Percentiles rank a stretch among this genome's conserved stretches.
These are phyloP conservation scores for Dendroctonus ponderosae DNA, from an alignment of 1,140 invertebrate genomes.

Conservation along the genomic window DNA sequence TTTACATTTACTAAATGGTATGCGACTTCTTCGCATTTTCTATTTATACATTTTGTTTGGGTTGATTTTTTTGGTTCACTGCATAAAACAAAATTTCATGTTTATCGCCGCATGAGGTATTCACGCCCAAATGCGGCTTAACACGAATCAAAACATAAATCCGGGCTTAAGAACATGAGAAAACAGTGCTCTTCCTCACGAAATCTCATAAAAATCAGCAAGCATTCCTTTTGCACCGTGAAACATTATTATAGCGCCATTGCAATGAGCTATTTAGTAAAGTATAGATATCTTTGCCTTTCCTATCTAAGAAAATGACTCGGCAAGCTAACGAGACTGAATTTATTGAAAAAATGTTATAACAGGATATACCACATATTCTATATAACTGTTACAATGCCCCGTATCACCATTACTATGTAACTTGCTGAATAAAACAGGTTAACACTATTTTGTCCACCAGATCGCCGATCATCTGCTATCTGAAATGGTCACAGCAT, in stretches of 20 bases:
- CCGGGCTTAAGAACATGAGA: conserved; percentile 6
- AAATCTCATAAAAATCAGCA: conserved; percentile 14
- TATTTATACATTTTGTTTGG: too few relatives aligned
- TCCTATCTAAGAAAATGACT: not conserved
- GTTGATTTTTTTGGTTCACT: too few relatives aligned
- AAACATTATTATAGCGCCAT: not conserved
- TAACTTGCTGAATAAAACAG: not conserved
- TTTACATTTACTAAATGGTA: too few relatives aligned
- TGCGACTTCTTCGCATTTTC: too few relatives aligned
- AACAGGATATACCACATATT: not conserved
- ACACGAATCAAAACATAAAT: conserved; percentile 25
- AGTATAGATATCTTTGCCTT: not conserved
- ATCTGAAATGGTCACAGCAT: conserved; percentile 6
- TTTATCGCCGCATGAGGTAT: not conserved
- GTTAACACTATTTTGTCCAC: conserved; percentile 6
- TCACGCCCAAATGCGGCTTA: conserved; percentile 8
- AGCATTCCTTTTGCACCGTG: not conserved
- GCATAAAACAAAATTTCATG: too few relatives aligned
- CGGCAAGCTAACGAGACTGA: not conserved
- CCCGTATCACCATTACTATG: not conserved
- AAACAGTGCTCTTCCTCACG: conserved; percentile 7
- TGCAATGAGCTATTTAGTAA: not conserved
- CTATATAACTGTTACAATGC: not conserved
- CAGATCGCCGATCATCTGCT: conserved; percentile 5
- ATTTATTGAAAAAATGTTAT: not conserved